Base-by-base conservation (phyloP, 2,888 invertebrate genomes). In the Patella pellucida region DNA sequence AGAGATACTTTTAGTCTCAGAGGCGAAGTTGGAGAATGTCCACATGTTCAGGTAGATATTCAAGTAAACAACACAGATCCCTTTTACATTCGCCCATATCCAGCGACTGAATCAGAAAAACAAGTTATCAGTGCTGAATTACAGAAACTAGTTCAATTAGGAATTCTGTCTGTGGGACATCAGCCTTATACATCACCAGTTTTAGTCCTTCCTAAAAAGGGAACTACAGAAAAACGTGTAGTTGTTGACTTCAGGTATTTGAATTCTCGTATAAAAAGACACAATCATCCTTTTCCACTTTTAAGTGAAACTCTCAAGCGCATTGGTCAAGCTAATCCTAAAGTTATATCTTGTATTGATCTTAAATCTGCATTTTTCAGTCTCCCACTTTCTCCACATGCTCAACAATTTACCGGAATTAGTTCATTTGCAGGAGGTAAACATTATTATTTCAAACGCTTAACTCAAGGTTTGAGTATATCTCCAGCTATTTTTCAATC, bases 71-170 rank as follows among this genome's bases (percentile, higher is more conserved):
- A 62, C 11, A 16, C 23, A 19, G n/a, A 62, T 62, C 62, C 62
- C 7, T 62, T 62, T 62, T 62, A 62, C n/a, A 62, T 62, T 62
- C 62, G 62, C 1, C 62, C 62, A 19, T 62, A 19, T 62, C 7
- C 62, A n/a, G 62, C 62, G 7, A 62, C 62, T 9, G n/a, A 62
- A 14, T n/a, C 62, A 19, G 62, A 62, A 62, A 62, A 23, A 62
- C 19, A 7, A n/a, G 19, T 62, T n/a, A 62, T 62, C 14, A 23
- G 23, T 14, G 9, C n/a, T n/a, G 62, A 62, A 62, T 62, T 62
- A 62, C 62, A n/a, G 62, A 62, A 62, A 62, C n/a, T 62, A 62
- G 62, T 62, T 12, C 23, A n/a, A n/a, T 62, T 62, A 62, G 62
- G 62, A 9, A 62, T 62, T 3, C 23, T 62, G 23, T n/a, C 62